These are phyloP conservation scores for Ophonus ardosiacus DNA, from an alignment of 2,888 invertebrate genomes.

Conservation along the genomic window DNA sequence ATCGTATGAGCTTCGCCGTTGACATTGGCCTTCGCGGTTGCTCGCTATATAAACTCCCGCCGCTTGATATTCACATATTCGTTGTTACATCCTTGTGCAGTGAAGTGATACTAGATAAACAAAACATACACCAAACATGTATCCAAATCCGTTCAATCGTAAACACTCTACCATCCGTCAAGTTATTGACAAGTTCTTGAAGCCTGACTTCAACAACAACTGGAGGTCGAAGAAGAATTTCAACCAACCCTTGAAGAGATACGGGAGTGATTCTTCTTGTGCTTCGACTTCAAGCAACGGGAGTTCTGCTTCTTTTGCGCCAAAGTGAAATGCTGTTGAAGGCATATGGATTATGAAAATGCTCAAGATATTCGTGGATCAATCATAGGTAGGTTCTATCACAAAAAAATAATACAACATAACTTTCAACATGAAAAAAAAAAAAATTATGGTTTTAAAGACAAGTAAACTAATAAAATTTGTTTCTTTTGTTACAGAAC, in stretches of 20 bases:
- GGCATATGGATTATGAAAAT: neutral
- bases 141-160: slow-evolving; percentile 84
- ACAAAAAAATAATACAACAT: neutral
- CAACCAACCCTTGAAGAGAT: slow-evolving; percentile 61
- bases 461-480: slow-evolving; percentile 17
- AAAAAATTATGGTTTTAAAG: neutral
- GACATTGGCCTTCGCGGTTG: slow-evolving; percentile 39
- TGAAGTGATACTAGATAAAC: neutral
- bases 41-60: slow-evolving; percentile 21
- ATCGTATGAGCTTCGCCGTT: slow-evolving; percentile 21
- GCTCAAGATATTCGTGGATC: slow-evolving; percentile 1
- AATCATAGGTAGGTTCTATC: slow-evolving; percentile 6
- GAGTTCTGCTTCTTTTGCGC: slow-evolving; percentile 50
- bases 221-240: slow-evolving; percentile 50
- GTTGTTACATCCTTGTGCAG: neutral
- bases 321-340: slow-evolving; percentile 56
- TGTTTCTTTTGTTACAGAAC: slow-evolving; percentile 26
- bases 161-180: slow-evolving; percentile 84
- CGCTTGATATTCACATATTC: neutral
- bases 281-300: slow-evolving; percentile 57
- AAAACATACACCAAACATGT: slow-evolving; percentile 76
- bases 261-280: slow-evolving; percentile 65
- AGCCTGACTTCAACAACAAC: slow-evolving; percentile 74
- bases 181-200: slow-evolving; percentile 81
- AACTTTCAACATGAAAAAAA: too few species aligned